phyloP scores from a whole-genome alignment of 2,888 invertebrate species.

The Scrobipalpa atriplicella region DNA sequence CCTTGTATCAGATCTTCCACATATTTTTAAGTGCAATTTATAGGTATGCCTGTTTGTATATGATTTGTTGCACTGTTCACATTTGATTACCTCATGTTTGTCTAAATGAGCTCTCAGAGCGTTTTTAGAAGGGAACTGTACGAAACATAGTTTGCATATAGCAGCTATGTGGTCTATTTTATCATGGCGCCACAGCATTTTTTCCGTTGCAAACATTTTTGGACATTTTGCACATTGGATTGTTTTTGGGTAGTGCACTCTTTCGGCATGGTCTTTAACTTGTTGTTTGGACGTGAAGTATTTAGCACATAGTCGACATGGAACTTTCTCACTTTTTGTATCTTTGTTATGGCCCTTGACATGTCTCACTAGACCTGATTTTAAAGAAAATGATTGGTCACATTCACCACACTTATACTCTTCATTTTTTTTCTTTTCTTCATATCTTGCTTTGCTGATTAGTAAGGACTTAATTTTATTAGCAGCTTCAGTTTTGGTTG shows the following conservation, averaged over 20 bases:
- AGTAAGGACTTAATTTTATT: constrained; percentile 53
- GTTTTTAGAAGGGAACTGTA: constrained; percentile 60
- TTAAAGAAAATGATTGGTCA: constrained; percentile 49
- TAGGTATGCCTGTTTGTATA: constrained; percentile 57
- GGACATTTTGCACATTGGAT: constrained; percentile 58
- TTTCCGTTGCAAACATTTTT: constrained; percentile 63
- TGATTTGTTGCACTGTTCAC: constrained; percentile 56
- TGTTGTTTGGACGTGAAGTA: constrained; percentile 48
- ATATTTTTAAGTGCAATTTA: constrained; percentile 57
- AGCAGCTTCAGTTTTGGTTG: constrained; percentile 51
- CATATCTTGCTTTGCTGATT: constrained; percentile 48
- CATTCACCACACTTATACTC: constrained; percentile 58
- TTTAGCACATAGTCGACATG: constrained; percentile 61
- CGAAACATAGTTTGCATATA: constrained; percentile 60
- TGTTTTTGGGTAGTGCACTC: constrained; percentile 63
- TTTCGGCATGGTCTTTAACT: constrained; percentile 55
- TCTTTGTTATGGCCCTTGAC: constrained; percentile 48
- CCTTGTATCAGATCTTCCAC: constrained; percentile 49
- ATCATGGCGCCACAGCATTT: constrained; percentile 57
- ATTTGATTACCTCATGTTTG: constrained; percentile 59
- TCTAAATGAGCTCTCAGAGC: constrained; percentile 57
- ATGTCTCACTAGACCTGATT: constrained; percentile 49
- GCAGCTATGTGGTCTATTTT: constrained; percentile 55
- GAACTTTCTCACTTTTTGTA: constrained; percentile 33
- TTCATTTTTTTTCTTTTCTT: constrained; percentile 42